Evolutionary conservation across 2,888 invertebrate genomes (phyloP).

Genomic region (Lycocerus yunnanus): DNA sequence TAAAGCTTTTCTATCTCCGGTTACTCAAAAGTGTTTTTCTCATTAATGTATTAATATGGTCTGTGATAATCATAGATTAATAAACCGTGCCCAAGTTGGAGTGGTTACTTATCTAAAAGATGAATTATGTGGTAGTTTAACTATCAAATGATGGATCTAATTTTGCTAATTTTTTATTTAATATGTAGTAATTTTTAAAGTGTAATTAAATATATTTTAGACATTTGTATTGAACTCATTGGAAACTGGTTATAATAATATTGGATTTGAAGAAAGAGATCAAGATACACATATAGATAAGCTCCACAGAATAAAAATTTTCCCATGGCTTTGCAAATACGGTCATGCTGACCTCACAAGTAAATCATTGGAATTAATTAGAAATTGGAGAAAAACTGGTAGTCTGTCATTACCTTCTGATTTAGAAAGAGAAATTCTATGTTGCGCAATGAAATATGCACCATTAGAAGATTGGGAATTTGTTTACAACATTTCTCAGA

Average conservation of each 20-base stretch:
- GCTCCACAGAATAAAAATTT: constrained; percentile 49
- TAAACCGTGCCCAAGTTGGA: too few species aligned
- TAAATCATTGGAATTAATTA: constrained; percentile 54
- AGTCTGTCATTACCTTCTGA: constrained; percentile 60
- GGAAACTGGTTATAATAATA: constrained; percentile 4
- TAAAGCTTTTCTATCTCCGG: too few species aligned
- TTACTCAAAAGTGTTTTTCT: too few species aligned
- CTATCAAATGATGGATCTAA: too few species aligned
- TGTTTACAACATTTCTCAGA: constrained; percentile 59
- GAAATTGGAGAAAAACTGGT: constrained; percentile 44
- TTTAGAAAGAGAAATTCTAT: constrained; percentile 71
- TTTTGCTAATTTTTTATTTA: too few species aligned
- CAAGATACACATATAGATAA: constrained; percentile 22
- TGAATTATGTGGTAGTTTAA: too few species aligned
- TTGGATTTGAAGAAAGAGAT: constrained; percentile 50
- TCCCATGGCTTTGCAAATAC: constrained; percentile 44
- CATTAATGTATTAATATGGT: too few species aligned
- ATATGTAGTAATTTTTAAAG: too few species aligned
- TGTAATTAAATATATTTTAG: constrained; percentile 11
- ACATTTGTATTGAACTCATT: constrained; percentile 14
- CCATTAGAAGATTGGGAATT: constrained; percentile 64
- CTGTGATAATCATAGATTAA: too few species aligned
- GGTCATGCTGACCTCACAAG: constrained; percentile 52
- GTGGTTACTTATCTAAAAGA: too few species aligned
- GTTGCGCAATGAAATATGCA: constrained; percentile 70